Percentiles rank a stretch among this genome's conserved stretches.
phyloP scores from a whole-genome alignment of 2,888 invertebrate genomes.

The Perizoma flavofasciatum region DNA sequence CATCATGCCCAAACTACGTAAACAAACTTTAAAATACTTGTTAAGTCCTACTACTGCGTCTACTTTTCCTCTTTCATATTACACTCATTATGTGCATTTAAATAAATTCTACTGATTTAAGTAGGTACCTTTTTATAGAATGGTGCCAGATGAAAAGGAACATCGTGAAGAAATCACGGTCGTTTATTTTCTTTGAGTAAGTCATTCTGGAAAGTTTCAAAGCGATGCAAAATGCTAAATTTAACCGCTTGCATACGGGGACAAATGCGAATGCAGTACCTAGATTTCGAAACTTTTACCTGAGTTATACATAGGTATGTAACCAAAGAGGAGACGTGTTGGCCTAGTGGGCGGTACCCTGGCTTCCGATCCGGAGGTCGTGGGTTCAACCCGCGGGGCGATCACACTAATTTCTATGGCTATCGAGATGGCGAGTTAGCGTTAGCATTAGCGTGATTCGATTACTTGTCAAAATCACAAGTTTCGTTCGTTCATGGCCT shows the following conservation, averaged over 20 bases:
- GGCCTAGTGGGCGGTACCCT: too few species aligned
- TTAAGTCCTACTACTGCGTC: not conserved
- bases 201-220: slow-evolving; percentile 13
- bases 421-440: too few species aligned
- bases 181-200: not conserved
- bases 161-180: not conserved
- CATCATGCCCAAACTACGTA: slow-evolving; percentile 10
- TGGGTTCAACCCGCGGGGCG: too few species aligned
- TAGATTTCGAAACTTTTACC: not conserved
- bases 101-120: not conserved
- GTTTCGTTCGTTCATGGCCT: too few species aligned
- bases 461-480: too few species aligned
- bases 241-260: slow-evolving; percentile 5
- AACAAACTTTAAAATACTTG: not conserved
- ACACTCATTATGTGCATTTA: not conserved
- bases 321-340: too few species aligned
- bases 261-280: slow-evolving; percentile 2
- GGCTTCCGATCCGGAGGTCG: too few species aligned
- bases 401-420: too few species aligned
- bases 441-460: too few species aligned
- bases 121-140: not conserved
- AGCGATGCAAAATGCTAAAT: not conserved
- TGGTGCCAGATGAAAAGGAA: not conserved
- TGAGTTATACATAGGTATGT: too few species aligned
- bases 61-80: too few species aligned